These are phyloP conservation scores for Operophtera brumata DNA, from an alignment of 2,888 invertebrate genomes.

Conservation along the genomic window DNA sequence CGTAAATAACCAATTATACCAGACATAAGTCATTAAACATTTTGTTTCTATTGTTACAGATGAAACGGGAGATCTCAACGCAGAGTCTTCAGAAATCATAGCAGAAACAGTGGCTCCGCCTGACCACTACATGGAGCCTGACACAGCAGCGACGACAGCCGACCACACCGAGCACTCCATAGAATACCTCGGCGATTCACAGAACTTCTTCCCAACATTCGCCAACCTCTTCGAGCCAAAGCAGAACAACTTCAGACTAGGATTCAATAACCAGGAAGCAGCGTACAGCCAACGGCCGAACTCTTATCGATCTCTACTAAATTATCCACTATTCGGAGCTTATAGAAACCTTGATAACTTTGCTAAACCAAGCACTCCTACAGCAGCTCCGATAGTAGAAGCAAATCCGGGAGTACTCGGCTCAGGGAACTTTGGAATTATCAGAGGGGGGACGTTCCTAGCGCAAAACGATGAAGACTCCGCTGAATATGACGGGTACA, in stretches of 20 bases:
- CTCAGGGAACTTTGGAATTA: conserved; percentile 93
- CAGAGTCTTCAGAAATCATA: conserved; percentile 74
- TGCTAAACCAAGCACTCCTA: conserved; percentile 60
- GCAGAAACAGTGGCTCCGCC: conserved; percentile 71
- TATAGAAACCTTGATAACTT: conserved; percentile 65
- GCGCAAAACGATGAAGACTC: conserved; percentile 85
- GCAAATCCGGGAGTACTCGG: conserved; percentile 85
- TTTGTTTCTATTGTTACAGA: conserved; percentile 57
- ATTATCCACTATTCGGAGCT: conserved; percentile 69
- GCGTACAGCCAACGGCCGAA: conserved; percentile 82
- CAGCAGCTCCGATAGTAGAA: conserved; percentile 67
- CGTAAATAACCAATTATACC: too few species aligned
- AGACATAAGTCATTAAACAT: too few species aligned
- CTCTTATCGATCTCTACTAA: conserved; percentile 70
- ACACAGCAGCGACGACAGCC: conserved; percentile 52
- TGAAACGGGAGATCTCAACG: conserved; percentile 63
- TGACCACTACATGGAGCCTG: conserved; percentile 45
- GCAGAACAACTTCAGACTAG: conserved; percentile 80
- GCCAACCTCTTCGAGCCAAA: conserved; percentile 83
- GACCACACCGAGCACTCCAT: conserved; percentile 73
- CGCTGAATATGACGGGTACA: conserved; percentile 78
- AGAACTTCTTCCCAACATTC: conserved; percentile 90
- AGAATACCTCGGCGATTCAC: conserved; percentile 80
- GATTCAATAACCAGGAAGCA: conserved; percentile 80
- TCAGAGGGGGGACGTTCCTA: conserved; percentile 92